These are phyloP conservation scores for Helogale parvula DNA, from an alignment of 2,113 vertebrate genomes.

Conservation along the genomic window DNA sequence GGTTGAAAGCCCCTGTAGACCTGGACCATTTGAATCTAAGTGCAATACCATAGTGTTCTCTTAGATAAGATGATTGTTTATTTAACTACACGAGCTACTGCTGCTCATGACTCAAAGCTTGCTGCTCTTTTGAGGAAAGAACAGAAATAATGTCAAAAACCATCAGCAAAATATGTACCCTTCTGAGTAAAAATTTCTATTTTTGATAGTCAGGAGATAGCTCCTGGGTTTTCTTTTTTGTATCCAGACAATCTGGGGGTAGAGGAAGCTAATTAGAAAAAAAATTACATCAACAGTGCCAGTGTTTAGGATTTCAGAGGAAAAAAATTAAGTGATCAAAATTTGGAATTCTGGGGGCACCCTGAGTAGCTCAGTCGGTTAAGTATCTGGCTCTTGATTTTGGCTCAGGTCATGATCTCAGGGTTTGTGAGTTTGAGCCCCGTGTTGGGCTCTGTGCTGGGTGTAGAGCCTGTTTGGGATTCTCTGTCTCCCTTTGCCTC, in stretches of 20 bases:
- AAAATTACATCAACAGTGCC: not conserved
- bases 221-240: not conserved
- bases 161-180: not conserved
- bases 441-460: too few relatives aligned
- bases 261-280: not conserved
- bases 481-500: too few relatives aligned
- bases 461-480: too few relatives aligned
- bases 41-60: not conserved
- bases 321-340: not conserved
- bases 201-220: not conserved
- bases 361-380: too few relatives aligned
- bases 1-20: not conserved
- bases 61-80: not conserved
- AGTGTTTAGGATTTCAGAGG: not conserved
- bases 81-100: not conserved
- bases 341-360: not conserved
- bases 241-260: not conserved
- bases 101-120: not conserved
- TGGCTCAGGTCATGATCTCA: too few relatives aligned
- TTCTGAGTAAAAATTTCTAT: constrained; percentile 22
- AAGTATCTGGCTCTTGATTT: too few relatives aligned
- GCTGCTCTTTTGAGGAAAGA: not conserved
- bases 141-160: not conserved
- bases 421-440: too few relatives aligned
- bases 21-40: not conserved